These are phyloP conservation scores for Chauna torquata DNA, from an alignment of 2,113 vertebrate genomes.

Conservation along the genomic window DNA sequence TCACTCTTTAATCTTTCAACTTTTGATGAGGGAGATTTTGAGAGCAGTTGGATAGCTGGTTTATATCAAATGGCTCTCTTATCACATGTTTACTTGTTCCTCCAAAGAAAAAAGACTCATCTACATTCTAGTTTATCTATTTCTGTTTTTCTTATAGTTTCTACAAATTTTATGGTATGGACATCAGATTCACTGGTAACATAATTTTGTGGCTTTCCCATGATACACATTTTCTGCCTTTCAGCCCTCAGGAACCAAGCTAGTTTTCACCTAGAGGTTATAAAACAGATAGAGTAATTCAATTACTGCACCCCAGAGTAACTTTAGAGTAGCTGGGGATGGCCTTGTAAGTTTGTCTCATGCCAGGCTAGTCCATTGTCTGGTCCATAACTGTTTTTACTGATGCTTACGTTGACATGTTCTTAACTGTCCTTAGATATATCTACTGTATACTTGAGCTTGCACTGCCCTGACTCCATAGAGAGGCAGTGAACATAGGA, in stretches of 20 bases:
- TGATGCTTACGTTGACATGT: neutral
- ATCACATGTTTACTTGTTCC: neutral
- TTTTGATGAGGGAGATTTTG: neutral
- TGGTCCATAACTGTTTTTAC: neutral
- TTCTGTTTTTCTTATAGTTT: neutral
- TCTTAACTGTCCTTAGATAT: neutral
- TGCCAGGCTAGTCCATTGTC: neutral
- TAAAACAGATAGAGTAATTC: neutral
- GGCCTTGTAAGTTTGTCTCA: neutral
- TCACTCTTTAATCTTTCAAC: neutral
- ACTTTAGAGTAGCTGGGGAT: neutral
- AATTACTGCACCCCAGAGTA: neutral
- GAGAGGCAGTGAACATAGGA: neutral
- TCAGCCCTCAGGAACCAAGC: neutral
- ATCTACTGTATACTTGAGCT: neutral
- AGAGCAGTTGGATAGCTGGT: neutral
- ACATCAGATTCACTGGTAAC: neutral
- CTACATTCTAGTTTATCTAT: neutral
- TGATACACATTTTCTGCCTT: neutral
- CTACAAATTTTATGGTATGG: neutral
- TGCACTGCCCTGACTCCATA: neutral
- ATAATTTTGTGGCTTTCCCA: neutral
- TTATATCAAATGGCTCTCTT: neutral
- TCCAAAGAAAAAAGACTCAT: neutral
- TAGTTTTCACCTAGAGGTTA: neutral